Conservation (phyloP, 2,797 vertebrate genomes). For the Myotis findleyi region DNA sequence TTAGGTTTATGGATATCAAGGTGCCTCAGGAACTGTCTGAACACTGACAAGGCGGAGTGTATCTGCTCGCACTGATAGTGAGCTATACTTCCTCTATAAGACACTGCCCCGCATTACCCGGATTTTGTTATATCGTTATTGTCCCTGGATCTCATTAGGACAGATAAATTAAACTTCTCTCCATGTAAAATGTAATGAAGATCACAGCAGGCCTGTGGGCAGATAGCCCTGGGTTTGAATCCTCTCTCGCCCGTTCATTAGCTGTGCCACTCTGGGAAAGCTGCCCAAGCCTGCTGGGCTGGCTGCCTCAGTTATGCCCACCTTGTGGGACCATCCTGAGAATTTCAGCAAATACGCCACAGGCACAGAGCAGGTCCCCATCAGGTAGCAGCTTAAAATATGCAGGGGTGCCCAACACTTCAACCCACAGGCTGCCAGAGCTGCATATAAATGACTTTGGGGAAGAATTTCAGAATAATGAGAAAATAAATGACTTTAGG, state of each 20-base stretch:
- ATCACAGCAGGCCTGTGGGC: neutral
- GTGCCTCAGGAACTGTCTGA: neutral
- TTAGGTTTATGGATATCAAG: neutral
- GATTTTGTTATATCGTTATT: neutral
- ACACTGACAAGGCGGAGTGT: neutral
- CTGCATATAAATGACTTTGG: neutral
- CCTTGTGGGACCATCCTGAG: neutral
- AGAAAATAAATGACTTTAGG: neutral
- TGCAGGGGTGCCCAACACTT: neutral
- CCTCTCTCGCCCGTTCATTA: neutral
- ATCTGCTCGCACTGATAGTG: neutral
- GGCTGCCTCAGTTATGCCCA: neutral
- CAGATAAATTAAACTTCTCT: neutral
- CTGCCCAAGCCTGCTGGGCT: neutral
- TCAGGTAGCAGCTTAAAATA: slow-evolving; percentile 8
- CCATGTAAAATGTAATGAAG: neutral
- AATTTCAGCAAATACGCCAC: neutral
- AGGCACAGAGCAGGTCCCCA: neutral
- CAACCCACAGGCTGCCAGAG: neutral
- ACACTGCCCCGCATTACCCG: neutral
- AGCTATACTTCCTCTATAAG: neutral
- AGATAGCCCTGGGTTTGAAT: neutral
- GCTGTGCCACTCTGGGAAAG: slow-evolving; percentile 9
- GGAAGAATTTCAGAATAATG: neutral
- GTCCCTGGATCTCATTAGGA: neutral